Evolutionary conservation across 2,113 vertebrate species (phyloP).

Genomic region (Stigmatopora nigra): DNA sequence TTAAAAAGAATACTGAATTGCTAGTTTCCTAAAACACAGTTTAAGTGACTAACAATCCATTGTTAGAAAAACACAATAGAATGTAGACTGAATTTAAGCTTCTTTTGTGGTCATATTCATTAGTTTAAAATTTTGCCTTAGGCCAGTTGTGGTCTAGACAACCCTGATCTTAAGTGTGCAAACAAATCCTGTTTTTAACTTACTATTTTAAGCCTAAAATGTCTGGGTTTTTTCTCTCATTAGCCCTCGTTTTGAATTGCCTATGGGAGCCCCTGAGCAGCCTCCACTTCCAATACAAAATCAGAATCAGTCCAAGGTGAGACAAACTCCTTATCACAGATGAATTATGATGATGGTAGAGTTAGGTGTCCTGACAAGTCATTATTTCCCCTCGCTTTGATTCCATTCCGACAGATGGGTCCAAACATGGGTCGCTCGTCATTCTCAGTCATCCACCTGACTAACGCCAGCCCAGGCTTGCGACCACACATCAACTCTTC

Average conservation of each 20-base stretch:
- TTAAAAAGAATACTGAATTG: too few species aligned
- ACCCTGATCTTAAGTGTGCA: background rate
- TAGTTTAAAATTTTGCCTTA: too few species aligned
- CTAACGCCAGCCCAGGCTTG: conserved; percentile 76
- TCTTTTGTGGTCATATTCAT: too few species aligned
- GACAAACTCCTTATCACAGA: background rate
- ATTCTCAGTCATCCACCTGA: conserved; percentile 82
- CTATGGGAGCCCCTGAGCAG: conserved; percentile 93
- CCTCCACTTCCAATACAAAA: conserved; percentile 84
- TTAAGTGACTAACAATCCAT: too few species aligned
- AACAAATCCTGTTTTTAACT: background rate
- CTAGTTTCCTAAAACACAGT: too few species aligned
- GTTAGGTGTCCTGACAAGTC: background rate
- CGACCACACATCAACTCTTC: conserved; percentile 78
- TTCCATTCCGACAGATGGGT: conserved; percentile 31
- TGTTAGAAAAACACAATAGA: too few species aligned
- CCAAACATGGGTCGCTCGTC: conserved; percentile 62
- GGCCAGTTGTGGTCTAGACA: too few species aligned
- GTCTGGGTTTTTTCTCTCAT: background rate
- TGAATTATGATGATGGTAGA: background rate
- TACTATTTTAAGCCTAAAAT: background rate
- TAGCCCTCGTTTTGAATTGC: conserved; percentile 95
- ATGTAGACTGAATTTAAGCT: too few species aligned
- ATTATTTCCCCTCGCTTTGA: background rate
- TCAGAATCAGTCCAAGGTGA: conserved; percentile 85